These are phyloP conservation scores for Yponomeuta evonymella DNA, from an alignment of 2,888 invertebrate genomes.

Conservation along the genomic window DNA sequence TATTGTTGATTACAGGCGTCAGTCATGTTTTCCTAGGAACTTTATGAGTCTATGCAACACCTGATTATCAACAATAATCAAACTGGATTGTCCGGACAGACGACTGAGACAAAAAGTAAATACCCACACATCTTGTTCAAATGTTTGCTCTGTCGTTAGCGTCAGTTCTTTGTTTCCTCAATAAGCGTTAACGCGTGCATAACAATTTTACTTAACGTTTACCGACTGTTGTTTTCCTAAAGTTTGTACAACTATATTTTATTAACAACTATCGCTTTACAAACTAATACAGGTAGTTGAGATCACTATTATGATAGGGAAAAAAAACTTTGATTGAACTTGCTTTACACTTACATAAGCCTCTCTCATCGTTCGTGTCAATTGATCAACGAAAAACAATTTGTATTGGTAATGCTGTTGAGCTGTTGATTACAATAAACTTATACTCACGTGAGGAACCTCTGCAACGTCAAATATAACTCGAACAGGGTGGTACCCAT, in stretches of 20 bases:
- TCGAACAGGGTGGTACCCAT: constrained; percentile 95
- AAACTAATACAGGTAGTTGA: not conserved
- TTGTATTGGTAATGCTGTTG: too few species aligned
- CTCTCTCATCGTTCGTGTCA: too few species aligned
- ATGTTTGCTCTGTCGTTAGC: not conserved
- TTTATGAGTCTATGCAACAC: not conserved
- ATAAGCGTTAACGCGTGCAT: not conserved
- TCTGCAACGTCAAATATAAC: constrained; percentile 91
- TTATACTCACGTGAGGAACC: constrained; percentile 83
- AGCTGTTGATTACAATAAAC: not conserved
- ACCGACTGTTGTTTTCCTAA: not conserved
- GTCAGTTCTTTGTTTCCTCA: not conserved
- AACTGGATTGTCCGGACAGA: not conserved
- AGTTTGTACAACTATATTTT: not conserved
- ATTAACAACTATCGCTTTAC: too few species aligned
- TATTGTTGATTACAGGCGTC: too few species aligned
- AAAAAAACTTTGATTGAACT: too few species aligned
- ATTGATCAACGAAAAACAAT: too few species aligned
- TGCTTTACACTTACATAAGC: too few species aligned
- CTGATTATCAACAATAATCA: not conserved
- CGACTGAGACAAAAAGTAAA: not conserved
- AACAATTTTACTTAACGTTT: not conserved
- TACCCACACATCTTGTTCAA: not conserved
- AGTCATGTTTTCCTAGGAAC: too few species aligned
- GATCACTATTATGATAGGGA: too few species aligned